These are phyloP conservation scores for Noctua janthina DNA, from an alignment of 2,888 invertebrate species.

Conservation along the genomic window DNA sequence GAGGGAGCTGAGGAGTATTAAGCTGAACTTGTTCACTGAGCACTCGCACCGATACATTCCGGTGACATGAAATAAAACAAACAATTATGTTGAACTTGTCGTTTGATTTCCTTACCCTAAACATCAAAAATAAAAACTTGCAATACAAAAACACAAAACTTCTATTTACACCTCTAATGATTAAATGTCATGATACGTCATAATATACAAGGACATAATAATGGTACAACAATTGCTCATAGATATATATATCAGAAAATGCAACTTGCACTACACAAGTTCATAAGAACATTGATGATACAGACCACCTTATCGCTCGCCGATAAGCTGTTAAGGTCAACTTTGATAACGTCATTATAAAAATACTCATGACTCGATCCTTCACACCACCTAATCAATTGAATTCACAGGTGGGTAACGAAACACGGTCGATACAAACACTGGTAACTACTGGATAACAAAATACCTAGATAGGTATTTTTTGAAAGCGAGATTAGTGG, in stretches of 20 bases:
- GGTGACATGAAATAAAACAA: conserved; percentile 83
- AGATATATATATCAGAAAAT: too few relatives aligned
- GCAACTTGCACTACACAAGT: too few relatives aligned
- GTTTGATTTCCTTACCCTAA: conserved; percentile 68
- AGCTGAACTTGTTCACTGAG: conserved; percentile 78
- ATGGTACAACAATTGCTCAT: too few relatives aligned
- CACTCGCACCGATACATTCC: conserved; percentile 85
- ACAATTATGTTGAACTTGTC: conserved; percentile 77
- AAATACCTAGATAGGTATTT: too few relatives aligned
- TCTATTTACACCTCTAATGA: not conserved
- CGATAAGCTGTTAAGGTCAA: conserved; percentile 8
- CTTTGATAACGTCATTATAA: not conserved
- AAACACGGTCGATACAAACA: too few relatives aligned
- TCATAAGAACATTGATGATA: not conserved
- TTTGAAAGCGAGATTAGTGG: too few relatives aligned
- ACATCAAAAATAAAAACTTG: not conserved
- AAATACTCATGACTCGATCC: not conserved
- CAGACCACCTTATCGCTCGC: not conserved
- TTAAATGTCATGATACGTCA: not conserved
- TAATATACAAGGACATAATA: not conserved
- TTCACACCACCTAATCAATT: not conserved
- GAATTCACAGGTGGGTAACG: not conserved
- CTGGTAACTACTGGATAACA: too few relatives aligned
- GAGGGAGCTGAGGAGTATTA: conserved; percentile 95
- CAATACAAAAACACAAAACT: not conserved